phyloP scores from a whole-genome alignment of 2,888 invertebrate genomes.

The Drosophila histrio region DNA sequence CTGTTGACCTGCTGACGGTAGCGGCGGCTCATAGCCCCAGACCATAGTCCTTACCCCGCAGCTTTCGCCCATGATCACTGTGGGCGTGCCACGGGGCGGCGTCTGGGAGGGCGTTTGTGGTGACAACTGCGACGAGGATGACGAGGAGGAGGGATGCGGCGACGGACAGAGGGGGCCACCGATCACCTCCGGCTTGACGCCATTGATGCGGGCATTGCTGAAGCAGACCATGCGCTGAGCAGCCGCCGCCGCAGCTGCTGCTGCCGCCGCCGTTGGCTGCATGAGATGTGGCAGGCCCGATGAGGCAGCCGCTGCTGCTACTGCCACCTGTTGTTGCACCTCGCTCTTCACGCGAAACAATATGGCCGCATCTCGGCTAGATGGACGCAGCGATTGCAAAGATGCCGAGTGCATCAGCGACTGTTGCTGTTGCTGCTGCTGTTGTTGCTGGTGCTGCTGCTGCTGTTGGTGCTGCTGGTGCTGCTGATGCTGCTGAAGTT shows the following conservation, averaged over 20 bases:
- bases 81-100: constrained; percentile 88
- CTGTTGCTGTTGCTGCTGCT: constrained; percentile 75
- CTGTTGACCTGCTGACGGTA: constrained; percentile 72
- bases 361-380: constrained; percentile 84
- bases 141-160: constrained; percentile 82
- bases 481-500: constrained; percentile 64
- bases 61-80: constrained; percentile 96
- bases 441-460: constrained; percentile 74
- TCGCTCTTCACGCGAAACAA: constrained; percentile 84
- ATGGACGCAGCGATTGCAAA: constrained; percentile 85
- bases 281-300: constrained; percentile 80
- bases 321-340: constrained; percentile 81
- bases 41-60: constrained; percentile 92
- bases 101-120: constrained; percentile 84
- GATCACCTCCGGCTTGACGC: constrained; percentile 92
- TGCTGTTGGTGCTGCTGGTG: constrained; percentile 73
- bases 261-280: constrained; percentile 81
- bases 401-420: constrained; percentile 84
- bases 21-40: constrained; percentile 87
- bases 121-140: constrained; percentile 83
- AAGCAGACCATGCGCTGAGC: constrained; percentile 86
- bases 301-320: constrained; percentile 65
- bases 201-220: constrained; percentile 89
- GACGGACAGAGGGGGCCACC: constrained; percentile 86
- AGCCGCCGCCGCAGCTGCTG: constrained; percentile 81